Evolutionary conservation across 1,140 invertebrate species (phyloP).

Genomic region (Hycleus cichorii): DNA sequence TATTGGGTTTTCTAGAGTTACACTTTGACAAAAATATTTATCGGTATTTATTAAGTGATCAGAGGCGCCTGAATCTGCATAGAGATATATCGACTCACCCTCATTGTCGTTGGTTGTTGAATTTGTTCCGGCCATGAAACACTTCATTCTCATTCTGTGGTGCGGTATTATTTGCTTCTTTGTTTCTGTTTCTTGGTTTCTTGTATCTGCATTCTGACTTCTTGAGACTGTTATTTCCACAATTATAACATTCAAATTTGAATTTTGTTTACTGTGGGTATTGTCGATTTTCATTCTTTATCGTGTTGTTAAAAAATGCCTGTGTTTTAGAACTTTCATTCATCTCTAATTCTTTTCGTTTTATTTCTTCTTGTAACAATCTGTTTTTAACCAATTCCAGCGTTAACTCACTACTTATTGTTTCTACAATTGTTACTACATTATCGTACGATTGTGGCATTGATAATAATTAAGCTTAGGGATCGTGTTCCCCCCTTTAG

Average conservation of each 20-base stretch:
- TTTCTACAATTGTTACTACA: conserved; percentile 42
- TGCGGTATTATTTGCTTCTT: neutral
- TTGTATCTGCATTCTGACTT: neutral
- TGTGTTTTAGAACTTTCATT: too few relatives aligned
- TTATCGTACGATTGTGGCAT: conserved; percentile 36
- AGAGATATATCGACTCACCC: neutral
- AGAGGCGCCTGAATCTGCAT: neutral
- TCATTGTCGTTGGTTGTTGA: neutral
- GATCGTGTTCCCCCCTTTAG: too few relatives aligned
- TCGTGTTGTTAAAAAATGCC: neutral
- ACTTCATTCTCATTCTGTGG: neutral
- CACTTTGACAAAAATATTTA: conserved; percentile 2
- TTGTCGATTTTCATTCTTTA: neutral
- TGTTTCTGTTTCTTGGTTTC: neutral
- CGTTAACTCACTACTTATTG: conserved; percentile 34
- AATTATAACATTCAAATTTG: neutral
- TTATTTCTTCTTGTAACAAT: neutral
- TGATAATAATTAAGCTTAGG: conserved; percentile 35
- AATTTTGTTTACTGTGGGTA: neutral
- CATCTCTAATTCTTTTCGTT: neutral
- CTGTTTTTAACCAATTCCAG: neutral
- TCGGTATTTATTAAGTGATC: neutral
- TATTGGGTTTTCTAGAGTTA: neutral
- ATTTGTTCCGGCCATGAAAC: neutral
- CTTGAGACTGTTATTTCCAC: neutral